Percentiles rank a stretch among this genome's conserved stretches.
phyloP scores from a whole-genome alignment of 1,140 invertebrate genomes.

The Anadara kagoshimensis region DNA sequence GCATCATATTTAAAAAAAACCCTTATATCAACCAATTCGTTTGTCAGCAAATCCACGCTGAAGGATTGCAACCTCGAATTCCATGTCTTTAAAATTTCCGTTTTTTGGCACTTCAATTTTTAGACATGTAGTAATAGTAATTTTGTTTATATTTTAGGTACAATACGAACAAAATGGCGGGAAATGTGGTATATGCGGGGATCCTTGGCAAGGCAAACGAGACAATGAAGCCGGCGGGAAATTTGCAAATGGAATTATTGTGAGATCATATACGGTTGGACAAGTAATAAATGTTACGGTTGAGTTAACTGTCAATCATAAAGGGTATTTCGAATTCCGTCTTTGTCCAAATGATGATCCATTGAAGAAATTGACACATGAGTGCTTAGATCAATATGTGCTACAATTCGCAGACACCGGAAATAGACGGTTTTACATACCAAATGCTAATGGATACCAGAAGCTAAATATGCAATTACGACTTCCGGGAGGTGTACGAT shows the following conservation, averaged over 20 bases:
- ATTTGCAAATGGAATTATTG: slow-evolving; percentile 71
- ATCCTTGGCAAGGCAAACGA: slow-evolving; percentile 69
- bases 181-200: slow-evolving; percentile 59
- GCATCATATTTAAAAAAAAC: too few relatives aligned
- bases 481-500: slow-evolving; percentile 63
- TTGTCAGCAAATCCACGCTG: too few relatives aligned
- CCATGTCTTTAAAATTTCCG: too few relatives aligned
- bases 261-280: slow-evolving; percentile 59
- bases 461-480: slow-evolving; percentile 46
- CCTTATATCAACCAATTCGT: too few relatives aligned
- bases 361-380: slow-evolving; percentile 43
- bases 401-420: slow-evolving; percentile 46
- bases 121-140: too few relatives aligned
- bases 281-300: slow-evolving; percentile 47
- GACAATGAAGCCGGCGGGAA: slow-evolving; percentile 73
- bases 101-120: too few relatives aligned
- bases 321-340: slow-evolving; percentile 91
- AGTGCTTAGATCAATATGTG: slow-evolving; percentile 57
- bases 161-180: slow-evolving; percentile 56
- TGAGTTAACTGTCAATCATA: slow-evolving; percentile 60
- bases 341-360: slow-evolving; percentile 81
- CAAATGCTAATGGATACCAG: slow-evolving; percentile 34
- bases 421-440: slow-evolving; percentile 40
- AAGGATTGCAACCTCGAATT: too few relatives aligned
- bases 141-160: slow-evolving; percentile 56